These are phyloP conservation scores for Arctopsyche grandis DNA, from an alignment of 1,140 invertebrate species.

Conservation along the genomic window DNA sequence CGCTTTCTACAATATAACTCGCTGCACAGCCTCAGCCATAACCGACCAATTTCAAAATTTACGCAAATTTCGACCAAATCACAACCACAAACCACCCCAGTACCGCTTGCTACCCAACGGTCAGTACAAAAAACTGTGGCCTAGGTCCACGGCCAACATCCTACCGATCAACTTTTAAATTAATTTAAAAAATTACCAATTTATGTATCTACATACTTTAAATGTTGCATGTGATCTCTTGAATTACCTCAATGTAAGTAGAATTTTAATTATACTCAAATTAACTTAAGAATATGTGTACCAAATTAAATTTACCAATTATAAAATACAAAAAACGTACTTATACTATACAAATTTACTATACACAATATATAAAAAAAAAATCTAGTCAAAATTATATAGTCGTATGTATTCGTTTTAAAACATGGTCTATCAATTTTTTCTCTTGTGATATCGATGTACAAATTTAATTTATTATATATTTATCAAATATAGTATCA, in stretches of 20 bases:
- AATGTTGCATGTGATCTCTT: constrained; percentile 11
- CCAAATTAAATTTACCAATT: not conserved
- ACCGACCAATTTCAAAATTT: constrained; percentile 20
- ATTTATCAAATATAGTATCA: not conserved
- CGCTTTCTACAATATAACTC: constrained; percentile 1
- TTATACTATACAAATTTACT: too few relatives aligned
- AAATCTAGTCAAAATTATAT: not conserved
- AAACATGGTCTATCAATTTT: not conserved
- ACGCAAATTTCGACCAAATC: constrained; percentile 9
- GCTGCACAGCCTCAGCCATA: constrained; percentile 15
- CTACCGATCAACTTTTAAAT: constrained; percentile 12
- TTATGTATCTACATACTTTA: not conserved
- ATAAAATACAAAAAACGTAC: too few relatives aligned
- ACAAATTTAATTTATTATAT: constrained; percentile 6
- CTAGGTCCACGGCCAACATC: constrained; percentile 11
- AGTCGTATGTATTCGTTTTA: not conserved
- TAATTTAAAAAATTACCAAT: not conserved
- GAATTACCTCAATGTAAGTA: constrained; percentile 13
- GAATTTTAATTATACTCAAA: not conserved
- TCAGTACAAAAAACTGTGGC: constrained; percentile 12
- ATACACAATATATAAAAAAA: constrained; percentile 2
- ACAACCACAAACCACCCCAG: constrained; percentile 13
- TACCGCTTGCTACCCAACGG: constrained; percentile 12
- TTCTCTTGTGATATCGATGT: not conserved
- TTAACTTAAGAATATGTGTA: not conserved